Conservation (phyloP, 2,888 invertebrate genomes). For the Leptogaster cylindrica region DNA sequence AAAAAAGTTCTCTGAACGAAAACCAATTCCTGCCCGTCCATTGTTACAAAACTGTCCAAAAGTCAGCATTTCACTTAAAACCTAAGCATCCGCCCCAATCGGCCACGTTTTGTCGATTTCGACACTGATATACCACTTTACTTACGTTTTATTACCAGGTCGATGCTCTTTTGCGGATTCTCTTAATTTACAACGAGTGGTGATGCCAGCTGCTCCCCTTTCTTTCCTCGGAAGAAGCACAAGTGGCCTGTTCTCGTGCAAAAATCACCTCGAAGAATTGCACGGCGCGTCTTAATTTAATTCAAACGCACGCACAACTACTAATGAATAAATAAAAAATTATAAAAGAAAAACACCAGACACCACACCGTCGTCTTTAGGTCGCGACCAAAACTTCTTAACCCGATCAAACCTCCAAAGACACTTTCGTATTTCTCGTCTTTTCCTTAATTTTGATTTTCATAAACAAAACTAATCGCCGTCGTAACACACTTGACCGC, state of each 20-base stretch:
- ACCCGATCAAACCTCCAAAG: neutral
- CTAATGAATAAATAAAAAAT: constrained; percentile 36
- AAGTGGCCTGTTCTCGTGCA: constrained; percentile 9
- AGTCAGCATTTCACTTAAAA: constrained; percentile 51
- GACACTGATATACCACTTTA: neutral
- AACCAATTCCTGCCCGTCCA: constrained; percentile 59
- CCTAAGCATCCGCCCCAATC: neutral
- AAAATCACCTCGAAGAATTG: constrained; percentile 34
- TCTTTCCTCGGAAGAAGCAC: constrained; percentile 26
- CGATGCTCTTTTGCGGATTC: constrained; percentile 23
- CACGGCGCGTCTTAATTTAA: constrained; percentile 43
- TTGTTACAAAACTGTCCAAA: constrained; percentile 57
- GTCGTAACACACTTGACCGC: neutral
- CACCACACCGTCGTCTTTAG: constrained; percentile 35
- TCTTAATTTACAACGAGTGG: constrained; percentile 24
- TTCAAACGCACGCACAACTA: constrained; percentile 42
- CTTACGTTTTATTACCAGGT: constrained; percentile 17
- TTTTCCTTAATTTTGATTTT: constrained; percentile 1
- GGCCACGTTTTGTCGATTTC: neutral
- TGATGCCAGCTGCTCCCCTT: constrained; percentile 31
- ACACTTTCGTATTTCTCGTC: constrained; percentile 17
- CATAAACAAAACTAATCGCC: constrained; percentile 32
- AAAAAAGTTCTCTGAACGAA: constrained; percentile 49
- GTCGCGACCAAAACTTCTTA: constrained; percentile 16
- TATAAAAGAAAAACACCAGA: constrained; percentile 43